Percentiles rank a stretch among this genome's conserved stretches.
These are phyloP conservation scores for Mirounga angustirostris DNA, from an alignment of 2,113 vertebrate genomes.

Conservation along the genomic window DNA sequence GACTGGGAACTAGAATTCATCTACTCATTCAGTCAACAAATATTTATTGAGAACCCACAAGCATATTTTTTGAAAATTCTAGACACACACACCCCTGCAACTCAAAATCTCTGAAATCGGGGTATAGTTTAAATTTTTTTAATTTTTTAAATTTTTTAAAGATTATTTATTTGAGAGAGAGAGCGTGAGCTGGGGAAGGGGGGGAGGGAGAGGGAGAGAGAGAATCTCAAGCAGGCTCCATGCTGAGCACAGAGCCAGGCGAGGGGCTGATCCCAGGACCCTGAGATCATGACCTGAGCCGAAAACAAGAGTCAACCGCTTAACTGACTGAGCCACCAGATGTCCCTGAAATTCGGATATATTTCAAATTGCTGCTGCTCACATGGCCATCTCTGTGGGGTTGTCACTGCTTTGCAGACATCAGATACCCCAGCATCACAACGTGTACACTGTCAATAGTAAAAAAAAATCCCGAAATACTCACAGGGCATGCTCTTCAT, in stretches of 20 bases:
- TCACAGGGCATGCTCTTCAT: background rate
- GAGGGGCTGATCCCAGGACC: background rate
- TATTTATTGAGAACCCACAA: background rate
- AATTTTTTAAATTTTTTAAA: background rate
- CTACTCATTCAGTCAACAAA: slow-evolving; percentile 12
- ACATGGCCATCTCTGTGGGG: background rate
- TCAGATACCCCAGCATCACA: background rate
- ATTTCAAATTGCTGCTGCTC: background rate
- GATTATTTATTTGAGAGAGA: background rate
- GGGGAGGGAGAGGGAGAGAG: background rate
- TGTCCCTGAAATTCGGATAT: background rate
- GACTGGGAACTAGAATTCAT: background rate
- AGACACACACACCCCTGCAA: background rate
- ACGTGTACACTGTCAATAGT: background rate
- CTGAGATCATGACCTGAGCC: background rate
- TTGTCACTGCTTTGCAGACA: background rate
- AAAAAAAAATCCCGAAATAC: background rate
- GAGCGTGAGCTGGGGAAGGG: background rate
- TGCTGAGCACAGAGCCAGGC: background rate
- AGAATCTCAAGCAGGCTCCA: background rate
- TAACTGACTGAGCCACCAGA: background rate
- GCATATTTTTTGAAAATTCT: background rate
- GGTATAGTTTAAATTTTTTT: background rate
- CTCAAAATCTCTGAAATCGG: background rate
- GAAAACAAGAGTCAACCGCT: background rate